These are phyloP conservation scores for Hylyphantes graminicola DNA, from an alignment of 1,140 invertebrate species.

Conservation along the genomic window DNA sequence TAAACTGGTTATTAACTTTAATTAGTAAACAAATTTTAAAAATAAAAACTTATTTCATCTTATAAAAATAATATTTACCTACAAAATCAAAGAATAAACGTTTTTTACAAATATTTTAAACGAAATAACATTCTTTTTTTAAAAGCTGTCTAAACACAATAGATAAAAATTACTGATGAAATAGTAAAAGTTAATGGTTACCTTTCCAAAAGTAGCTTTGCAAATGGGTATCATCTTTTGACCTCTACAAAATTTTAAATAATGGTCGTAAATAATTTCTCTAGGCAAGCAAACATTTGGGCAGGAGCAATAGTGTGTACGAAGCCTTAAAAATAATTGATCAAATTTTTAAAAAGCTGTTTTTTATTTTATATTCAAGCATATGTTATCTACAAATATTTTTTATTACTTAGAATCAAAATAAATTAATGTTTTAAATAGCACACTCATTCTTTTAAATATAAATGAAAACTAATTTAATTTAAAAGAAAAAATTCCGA, in stretches of 20 bases:
- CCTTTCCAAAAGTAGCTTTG: slow-evolving; percentile 74
- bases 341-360: not conserved
- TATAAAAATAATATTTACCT: no score
- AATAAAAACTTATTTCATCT: no score
- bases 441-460: not conserved
- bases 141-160: not conserved
- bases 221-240: slow-evolving; percentile 71
- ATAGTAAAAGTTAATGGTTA: slow-evolving; percentile 62
- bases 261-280: slow-evolving; percentile 72
- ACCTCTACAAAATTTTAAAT: slow-evolving; percentile 71
- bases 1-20: no score
- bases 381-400: not conserved
- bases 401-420: not conserved
- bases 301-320: slow-evolving; percentile 73
- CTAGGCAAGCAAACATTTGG: slow-evolving; percentile 73
- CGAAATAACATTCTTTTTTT: not conserved
- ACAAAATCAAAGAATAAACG: no score
- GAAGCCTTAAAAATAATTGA: slow-evolving; percentile 66
- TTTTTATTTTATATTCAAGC: not conserved
- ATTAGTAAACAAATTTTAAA: no score
- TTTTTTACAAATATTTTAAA: not conserved
- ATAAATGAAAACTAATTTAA: not conserved
- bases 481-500: not conserved
- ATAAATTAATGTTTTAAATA: slow-evolving; percentile 12
- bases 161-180: not conserved